Percentiles rank a stretch among this genome's conserved stretches.
Evolutionary conservation across 2,797 vertebrate species (phyloP).

Genomic region (Enteromius trimaculatus): DNA sequence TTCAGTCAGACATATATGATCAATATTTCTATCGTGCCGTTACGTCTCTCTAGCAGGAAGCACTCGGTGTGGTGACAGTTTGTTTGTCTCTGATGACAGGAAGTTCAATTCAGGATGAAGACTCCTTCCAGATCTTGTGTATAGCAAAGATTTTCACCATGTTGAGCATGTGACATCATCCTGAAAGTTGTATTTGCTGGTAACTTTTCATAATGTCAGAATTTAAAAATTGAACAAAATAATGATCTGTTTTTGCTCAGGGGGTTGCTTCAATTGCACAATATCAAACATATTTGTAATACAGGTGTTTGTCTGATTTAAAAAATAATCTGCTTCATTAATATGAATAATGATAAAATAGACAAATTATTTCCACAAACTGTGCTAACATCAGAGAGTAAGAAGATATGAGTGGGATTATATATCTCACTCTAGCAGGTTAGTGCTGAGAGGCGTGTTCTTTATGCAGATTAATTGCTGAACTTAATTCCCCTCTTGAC

Average conservation of each 20-base stretch:
- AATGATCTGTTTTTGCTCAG: conserved; percentile 9
- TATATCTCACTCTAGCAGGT: conserved; percentile 51
- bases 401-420: conserved; percentile 43
- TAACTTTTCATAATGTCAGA: conserved; percentile 7
- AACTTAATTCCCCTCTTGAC: conserved; percentile 66
- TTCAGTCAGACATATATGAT: conserved; percentile 30
- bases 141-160: background rate
- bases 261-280: background rate
- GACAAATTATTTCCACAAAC: background rate
- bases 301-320: background rate
- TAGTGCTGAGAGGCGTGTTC: conserved; percentile 68
- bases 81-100: conserved; percentile 15
- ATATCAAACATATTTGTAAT: background rate
- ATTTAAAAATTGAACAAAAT: background rate
- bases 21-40: conserved; percentile 34
- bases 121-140: background rate
- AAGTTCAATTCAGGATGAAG: conserved; percentile 10
- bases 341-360: background rate
- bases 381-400: conserved; percentile 1
- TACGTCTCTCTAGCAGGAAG: conserved; percentile 4
- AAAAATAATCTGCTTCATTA: conserved; percentile 5
- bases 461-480: conserved; percentile 76
- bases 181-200: background rate
- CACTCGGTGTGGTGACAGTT: background rate
- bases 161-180: background rate